Evolutionary conservation across 2,113 vertebrate genomes (phyloP).

Genomic region (Fukomys damarensis): DNA sequence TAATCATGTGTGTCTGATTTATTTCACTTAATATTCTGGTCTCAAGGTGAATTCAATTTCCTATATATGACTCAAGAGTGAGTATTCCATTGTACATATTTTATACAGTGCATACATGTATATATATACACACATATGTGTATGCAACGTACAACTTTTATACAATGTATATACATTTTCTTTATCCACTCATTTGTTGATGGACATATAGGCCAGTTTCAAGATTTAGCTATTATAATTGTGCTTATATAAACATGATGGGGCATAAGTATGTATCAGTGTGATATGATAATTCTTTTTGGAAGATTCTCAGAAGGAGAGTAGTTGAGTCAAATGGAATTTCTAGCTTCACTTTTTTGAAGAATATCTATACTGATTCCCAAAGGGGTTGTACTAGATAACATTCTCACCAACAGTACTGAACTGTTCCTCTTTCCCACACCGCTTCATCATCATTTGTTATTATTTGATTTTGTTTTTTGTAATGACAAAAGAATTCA

Average conservation of each 20-base stretch:
- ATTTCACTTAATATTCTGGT: background rate
- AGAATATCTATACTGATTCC: background rate
- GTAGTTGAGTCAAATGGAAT: background rate
- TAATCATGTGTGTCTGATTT: background rate
- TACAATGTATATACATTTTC: no score
- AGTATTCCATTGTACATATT: background rate
- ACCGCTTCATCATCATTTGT: background rate
- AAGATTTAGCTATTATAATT: background rate
- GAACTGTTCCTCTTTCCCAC: background rate
- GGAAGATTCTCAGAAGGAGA: no score
- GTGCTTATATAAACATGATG: background rate
- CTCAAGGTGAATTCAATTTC: background rate
- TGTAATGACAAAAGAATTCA: no score
- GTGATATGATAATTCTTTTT: background rate
- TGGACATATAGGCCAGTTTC: background rate
- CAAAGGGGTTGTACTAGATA: background rate
- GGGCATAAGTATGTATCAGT: background rate
- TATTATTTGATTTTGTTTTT: background rate
- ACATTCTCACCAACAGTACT: background rate
- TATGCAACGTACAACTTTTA: no score
- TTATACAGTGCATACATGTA: no score
- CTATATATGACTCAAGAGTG: background rate
- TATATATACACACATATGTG: no score
- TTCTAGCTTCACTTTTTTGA: background rate
- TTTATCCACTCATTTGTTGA: background rate